Base-by-base conservation (phyloP, 2,113 vertebrate genomes). In the Siphamia tubifer region DNA sequence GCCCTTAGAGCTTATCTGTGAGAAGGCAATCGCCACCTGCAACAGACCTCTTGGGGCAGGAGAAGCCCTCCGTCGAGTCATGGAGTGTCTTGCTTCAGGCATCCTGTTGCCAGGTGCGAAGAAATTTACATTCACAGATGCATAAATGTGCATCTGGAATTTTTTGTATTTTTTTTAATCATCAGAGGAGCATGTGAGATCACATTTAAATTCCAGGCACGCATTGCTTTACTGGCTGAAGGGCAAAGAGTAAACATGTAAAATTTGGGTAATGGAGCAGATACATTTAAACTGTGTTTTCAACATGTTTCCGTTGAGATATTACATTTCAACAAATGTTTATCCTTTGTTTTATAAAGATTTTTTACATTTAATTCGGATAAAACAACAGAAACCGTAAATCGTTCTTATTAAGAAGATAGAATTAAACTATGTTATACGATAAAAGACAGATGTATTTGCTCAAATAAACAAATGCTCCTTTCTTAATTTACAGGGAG, bases 21-120 rank as follows among this genome's bases (percentile, higher is more conserved):
- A 99, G 93, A 99, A 99, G 93, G 96, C 97, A 81, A 97, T 99
- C 75, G 97, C 97, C 85, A 99, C 98, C 79, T 99, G 98, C 92
- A 99, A 97, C 93, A 94, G 98, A 91, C 97, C 98, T 38, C 81
- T 98, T 77, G 96, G 97, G 3, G 97, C 98, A 21, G 98, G 98
- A 80, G 98, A 99, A 89, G 98, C 97, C 2, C 90, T 99, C 83
- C 95, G 98, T 60, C 93, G 98, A 86, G 97, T 99, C 84, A 96
- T 99, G 96, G 98, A 99, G 91, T 99, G 96, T 79, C 90, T 99
- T 85, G 96, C 98, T 43, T 99, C 96, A 47, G 98, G 98, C 87
- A 98, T 99, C 74, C 92, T 99, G 72, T 94, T 99, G 79, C 95
- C 96, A 57, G 98, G 98, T 99, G 95, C 85, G 89, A 51, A 71